Evolutionary conservation across 2,113 vertebrate species (phyloP), one percentile per base, ranked within the genome.

Genomic region (Ardeotis arabs): DNA sequence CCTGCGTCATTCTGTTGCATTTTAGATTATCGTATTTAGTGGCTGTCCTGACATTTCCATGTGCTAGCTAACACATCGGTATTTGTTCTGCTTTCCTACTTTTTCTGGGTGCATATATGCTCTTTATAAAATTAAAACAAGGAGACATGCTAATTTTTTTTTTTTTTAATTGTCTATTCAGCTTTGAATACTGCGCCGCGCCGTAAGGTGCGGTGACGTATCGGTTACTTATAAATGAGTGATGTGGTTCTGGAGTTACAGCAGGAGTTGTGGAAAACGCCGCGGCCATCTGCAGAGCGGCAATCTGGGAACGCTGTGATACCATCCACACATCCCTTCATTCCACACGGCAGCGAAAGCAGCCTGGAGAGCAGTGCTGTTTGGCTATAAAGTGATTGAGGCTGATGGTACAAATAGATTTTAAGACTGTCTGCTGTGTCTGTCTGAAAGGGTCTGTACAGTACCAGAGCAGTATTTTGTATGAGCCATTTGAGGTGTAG

Each of bases 171-270:
- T 72, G 19, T 24, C 67, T 58, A 45, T 83, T 95, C 44, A 78
- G 62, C 63, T 62, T 59, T 72, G 58, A 78, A 14, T 67, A 47
- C 25, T 45, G 58, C 41, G 16, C 45, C 10, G 6, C 1, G 6
- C 49, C 85, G 0, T 24, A 58, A 95, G 73, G 80, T 76, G 70
- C 77, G 69, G 74, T 84, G 68, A 44, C 60, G 10, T 84, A 91
- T 78, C 87, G 45, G 5, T 93, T 97, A 83, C 93, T 91, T 94
- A 88, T 84, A 72, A 91, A 87, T 91, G 64, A 92, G 88, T 96
- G 94, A 75, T 88, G 89, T 76, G 69, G 49, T 84, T 91, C 96
- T 95, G 67, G 14, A 59, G 35, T 93, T 90, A 95, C 90, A 58
- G 95, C 28, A 84, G 89, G 66, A 96, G 91, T 76, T 77, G 70